Evolutionary conservation across 2,888 invertebrate species (phyloP).

Genomic region (Cephus nigrinus): DNA sequence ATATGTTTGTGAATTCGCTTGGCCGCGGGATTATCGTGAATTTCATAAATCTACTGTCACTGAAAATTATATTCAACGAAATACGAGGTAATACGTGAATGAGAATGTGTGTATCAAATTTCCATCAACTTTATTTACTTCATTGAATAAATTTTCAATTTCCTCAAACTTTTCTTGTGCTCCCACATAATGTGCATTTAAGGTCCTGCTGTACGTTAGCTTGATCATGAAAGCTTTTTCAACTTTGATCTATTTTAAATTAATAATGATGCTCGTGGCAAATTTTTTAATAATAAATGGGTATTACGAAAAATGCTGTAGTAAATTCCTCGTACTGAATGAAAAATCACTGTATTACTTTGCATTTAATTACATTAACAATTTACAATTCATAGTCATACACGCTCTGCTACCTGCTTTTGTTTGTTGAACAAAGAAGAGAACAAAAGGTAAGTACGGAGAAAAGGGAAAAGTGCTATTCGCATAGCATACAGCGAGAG

Average conservation of each 20-base stretch:
- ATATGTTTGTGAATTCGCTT: neutral
- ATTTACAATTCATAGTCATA: conserved; percentile 4
- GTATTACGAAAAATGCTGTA: neutral
- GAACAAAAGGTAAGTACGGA: neutral
- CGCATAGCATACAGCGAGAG: neutral
- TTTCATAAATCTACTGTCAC: neutral
- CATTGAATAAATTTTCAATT: neutral
- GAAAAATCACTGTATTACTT: conserved; percentile 1
- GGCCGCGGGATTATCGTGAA: neutral
- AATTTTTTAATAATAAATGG: neutral
- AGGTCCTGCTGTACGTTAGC: neutral
- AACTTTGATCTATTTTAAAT: neutral
- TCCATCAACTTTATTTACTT: neutral
- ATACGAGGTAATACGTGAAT: neutral
- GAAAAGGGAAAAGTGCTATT: neutral
- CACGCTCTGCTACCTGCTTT: neutral
- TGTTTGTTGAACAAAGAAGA: neutral
- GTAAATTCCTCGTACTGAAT: neutral
- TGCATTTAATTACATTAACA: conserved; percentile 2
- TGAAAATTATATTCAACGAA: neutral
- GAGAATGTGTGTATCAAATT: neutral
- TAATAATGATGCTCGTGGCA: neutral
- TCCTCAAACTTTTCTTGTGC: neutral
- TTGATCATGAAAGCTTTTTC: neutral
- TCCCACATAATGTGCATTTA: neutral